Base-by-base conservation (phyloP, 2,113 vertebrate genomes). In the Lathamus discolor region DNA sequence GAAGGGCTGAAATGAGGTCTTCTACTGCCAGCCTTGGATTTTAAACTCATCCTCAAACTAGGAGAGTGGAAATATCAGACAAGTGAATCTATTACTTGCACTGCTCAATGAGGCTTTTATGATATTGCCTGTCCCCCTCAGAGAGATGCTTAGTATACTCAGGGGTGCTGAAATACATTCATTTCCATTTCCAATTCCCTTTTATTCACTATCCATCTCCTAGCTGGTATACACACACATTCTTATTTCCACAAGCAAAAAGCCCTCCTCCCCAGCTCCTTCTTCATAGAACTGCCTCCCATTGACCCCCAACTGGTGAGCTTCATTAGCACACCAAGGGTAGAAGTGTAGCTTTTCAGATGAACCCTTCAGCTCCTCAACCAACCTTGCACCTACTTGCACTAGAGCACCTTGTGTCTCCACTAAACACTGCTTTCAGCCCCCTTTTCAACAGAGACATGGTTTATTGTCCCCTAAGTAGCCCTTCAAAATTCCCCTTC, bases 381-480 rank as follows among this genome's bases (percentile, higher is more conserved):
- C 52, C 90, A 92, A 76, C 92, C 81, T 79, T 86, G 80, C 55
- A 74, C 84, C 54, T 61, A 17, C 67, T 74, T 35, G n/a, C 68
- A 15, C 55, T 51, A 4, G 2, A 87, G 80, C 84, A 93, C 90
- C 80, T 73, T 7, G 2, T 39, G n/a, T 70, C 81, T 91, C 79
- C n/a, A 66, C 48, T 74, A 91, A 90, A 67, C 28, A 14, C 44
- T 80, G 37, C 77, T 92, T 92, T 73, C 66, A 92, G 90, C 46
- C 78, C 87, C 76, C 68, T 94, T 94, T 96, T 86, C 96, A 96
- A 95, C 76, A 89, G 78, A 93, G 83, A 89, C 84, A 73, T 88
- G 85, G 75, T 96, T 97, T 97, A 94, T 91, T 79, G 92, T 84
- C 86, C 93, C 94, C 95, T 91, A 95, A 92, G 90, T 95, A 94